Percentiles rank a stretch among this genome's conserved stretches.
phyloP scores from a whole-genome alignment of 1,140 invertebrate species.

The Lasioglossum albipes region DNA sequence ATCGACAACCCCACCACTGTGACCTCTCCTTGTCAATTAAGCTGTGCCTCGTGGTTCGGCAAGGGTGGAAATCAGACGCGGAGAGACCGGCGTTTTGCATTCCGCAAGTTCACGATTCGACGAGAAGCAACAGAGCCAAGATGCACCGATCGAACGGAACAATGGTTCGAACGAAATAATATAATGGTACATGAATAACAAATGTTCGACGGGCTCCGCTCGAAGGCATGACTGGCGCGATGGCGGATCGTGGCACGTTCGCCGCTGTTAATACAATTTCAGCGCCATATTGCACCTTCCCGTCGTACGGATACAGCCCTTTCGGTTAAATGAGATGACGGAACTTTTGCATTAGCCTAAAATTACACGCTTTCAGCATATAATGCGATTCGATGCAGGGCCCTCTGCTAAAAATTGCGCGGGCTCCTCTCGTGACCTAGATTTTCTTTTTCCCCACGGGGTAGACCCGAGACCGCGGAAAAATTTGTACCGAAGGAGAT shows the following conservation, averaged over 20 bases:
- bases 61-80: background rate
- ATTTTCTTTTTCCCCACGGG: background rate
- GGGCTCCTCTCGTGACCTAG: background rate
- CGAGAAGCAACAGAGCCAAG: background rate
- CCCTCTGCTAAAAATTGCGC: slow-evolving; percentile 10
- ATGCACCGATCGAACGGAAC: slow-evolving; percentile 1
- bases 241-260: slow-evolving; percentile 3
- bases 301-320: background rate
- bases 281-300: slow-evolving; percentile 13
- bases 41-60: background rate
- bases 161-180: background rate
- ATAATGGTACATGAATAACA: background rate
- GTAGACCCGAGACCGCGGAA: background rate
- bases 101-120: background rate
- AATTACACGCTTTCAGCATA: slow-evolving; percentile 37
- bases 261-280: slow-evolving; percentile 36
- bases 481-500: background rate
- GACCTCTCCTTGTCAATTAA: background rate
- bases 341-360: slow-evolving; percentile 44
- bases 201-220: background rate
- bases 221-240: background rate
- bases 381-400: slow-evolving; percentile 28
- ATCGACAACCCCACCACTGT: too few relatives aligned
- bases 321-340: slow-evolving; percentile 33
- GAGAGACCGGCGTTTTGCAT: background rate